Evolutionary conservation across 2,888 invertebrate genomes (phyloP), one percentile per base, ranked within the genome.

Genomic region (Lasiommata megera): DNA sequence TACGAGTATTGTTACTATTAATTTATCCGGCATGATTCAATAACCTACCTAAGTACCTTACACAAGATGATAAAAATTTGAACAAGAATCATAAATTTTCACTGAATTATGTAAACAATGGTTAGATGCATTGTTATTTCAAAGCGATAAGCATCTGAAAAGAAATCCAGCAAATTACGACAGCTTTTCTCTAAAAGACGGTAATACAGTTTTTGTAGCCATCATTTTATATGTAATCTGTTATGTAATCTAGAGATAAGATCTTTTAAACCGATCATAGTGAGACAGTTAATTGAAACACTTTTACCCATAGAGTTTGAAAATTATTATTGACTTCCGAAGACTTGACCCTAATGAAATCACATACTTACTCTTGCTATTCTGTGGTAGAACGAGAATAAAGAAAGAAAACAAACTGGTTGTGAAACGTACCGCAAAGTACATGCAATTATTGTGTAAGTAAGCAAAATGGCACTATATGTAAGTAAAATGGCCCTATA

Each of bases 221-320:
- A 41, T 18, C 18, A 38, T 41, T 41, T 41, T 41, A 41, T n/a
- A n/a, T n/a, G n/a, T 41, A 41, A 12, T 44, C 23, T 44, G 14
- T 28, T 44, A 28, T 28, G 9, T 28, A 23, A 44, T 9, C 3
- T n/a, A 3, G 28, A 8, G 7, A 28, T 28, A 23, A n/a, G n/a
- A n/a, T n/a, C 23, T 5, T 3, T 44, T 7, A 43, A 44, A 28
- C 44, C 12, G 11, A 40, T 44, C 8, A 44, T 44, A 12, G 6
- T 44, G 11, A 5, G 14, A 40, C 16, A 44, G 28, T 8, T 12
- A 46, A 46, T 46, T 16, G 16, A 7, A 6, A 16, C 16, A 31
- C 17, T 34, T 47, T n/a, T 16, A 34, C 14, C 11, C 34, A 44
- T 16, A 46, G 29, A 14, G 29, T 29, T 46, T 46, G 28, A 46